Base-by-base conservation (phyloP, 2,797 vertebrate species). In the Pangasius sanitwongsei region DNA sequence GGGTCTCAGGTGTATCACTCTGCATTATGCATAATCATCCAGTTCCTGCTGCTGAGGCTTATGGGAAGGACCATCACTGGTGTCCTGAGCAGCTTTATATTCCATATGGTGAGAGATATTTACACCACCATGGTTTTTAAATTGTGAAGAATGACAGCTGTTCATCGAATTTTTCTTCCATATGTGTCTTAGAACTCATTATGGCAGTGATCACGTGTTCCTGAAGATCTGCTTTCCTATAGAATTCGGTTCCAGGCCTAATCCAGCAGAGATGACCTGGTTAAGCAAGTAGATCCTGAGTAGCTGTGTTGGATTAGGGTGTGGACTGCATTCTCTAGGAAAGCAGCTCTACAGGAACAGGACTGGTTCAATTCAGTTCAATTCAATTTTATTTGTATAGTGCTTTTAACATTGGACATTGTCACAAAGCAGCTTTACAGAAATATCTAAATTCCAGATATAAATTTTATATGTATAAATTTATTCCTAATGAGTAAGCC, bases 11-110 rank as follows among this genome's bases (percentile, higher is more conserved):
- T 98, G 89, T 97, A 93, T 95, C 99, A 99, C 93, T 99, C 98
- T 8, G 92, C 97, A 94, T 89, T 97, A 92, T 99, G 99, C 90
- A 53, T 98, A 89, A 92, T 98, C 55, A 94, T 99, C 87, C 98
- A 99, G 93, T 99, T 99, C 96, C 95, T 99, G 95, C 96, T 99
- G 93, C 97, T 99, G 92, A 97, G 98, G 94, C 97, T 99, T 63
- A 99, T 99, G 98, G 98, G 99, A 95, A 97, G 98, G 94, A 99
- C 98, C 1, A 2, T 98, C 93, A 99, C 97, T 69, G 94, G 96
- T 1, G 92, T 99, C 90, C 90, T 96, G 92, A 97, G 97, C 94
- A 97, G 97, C 87, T 97, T 99, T 94, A 94, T 95, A 92, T 98
- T 99, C 95, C 99, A 99, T 95, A 98, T 99, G 98, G 98, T 99